Percentiles rank a stretch among this genome's conserved stretches.
phyloP scores from a whole-genome alignment of 2,888 invertebrate species.

The Lobophora halterata region DNA sequence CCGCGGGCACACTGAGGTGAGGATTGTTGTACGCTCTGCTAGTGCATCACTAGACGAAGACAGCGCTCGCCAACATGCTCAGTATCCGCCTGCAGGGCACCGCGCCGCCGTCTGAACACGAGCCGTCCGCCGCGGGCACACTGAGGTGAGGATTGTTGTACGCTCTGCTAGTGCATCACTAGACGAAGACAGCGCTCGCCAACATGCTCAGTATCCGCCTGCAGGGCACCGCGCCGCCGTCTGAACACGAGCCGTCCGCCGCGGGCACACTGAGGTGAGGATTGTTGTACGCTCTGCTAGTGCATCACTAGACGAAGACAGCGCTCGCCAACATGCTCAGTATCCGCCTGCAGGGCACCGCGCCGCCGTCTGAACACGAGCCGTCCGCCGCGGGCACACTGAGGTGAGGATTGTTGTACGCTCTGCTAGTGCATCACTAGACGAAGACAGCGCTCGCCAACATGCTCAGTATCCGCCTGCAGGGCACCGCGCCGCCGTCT shows the following conservation, averaged over 20 bases:
- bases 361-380: constrained; percentile 68
- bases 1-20: constrained; percentile 84
- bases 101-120: constrained; percentile 63
- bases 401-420: constrained; percentile 53
- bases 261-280: constrained; percentile 82
- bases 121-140: constrained; percentile 86
- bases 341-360: constrained; percentile 82
- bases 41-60: constrained; percentile 95
- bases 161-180: constrained; percentile 88
- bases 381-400: constrained; percentile 86
- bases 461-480: too few species aligned
- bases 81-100: constrained; percentile 85
- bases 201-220: constrained; percentile 93
- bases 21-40: constrained; percentile 76
- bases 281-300: constrained; percentile 81
- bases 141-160: constrained; percentile 67
- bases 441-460: too few species aligned
- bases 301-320: constrained; percentile 95
- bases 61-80: constrained; percentile 96
- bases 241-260: constrained; percentile 81
- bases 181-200: constrained; percentile 96
- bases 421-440: too few species aligned
- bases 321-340: constrained; percentile 97
- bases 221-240: constrained; percentile 63
- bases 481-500: too few species aligned